phyloP scores from a whole-genome alignment of 2,888 invertebrate species.

The Busseola fusca region DNA sequence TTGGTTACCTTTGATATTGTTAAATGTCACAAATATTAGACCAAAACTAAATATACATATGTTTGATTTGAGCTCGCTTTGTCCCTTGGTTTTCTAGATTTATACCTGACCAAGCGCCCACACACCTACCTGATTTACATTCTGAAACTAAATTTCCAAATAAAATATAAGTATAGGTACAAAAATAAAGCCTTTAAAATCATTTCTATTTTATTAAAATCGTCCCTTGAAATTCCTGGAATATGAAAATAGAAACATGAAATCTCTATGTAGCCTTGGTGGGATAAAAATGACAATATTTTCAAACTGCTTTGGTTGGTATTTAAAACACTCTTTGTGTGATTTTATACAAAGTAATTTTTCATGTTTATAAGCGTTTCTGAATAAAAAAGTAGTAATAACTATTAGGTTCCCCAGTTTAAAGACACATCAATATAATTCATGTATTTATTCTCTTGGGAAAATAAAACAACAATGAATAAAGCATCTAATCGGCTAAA shows the following conservation, averaged over 20 bases:
- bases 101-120: conserved; percentile 24
- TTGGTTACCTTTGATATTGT: neutral
- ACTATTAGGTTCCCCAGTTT: neutral
- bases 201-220: conserved; percentile 10
- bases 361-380: neutral
- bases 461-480: conserved; percentile 41
- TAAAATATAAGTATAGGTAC: conserved; percentile 12
- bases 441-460: conserved; percentile 7
- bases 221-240: conserved; percentile 7
- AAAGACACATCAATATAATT: neutral
- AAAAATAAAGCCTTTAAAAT: conserved; percentile 8
- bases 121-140: conserved; percentile 17
- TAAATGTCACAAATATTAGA: conserved; percentile 5
- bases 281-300: conserved; percentile 21
- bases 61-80: conserved; percentile 27
- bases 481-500: conserved; percentile 36
- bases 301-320: neutral
- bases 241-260: conserved; percentile 22
- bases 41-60: conserved; percentile 11
- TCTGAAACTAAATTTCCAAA: conserved; percentile 25
- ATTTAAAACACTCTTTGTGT: neutral
- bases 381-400: neutral
- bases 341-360: neutral
- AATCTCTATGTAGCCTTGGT: conserved; percentile 4
- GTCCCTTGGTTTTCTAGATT: conserved; percentile 26